Evolutionary conservation across 2,888 invertebrate species (phyloP).

Genomic region (Fragum whitleyi): DNA sequence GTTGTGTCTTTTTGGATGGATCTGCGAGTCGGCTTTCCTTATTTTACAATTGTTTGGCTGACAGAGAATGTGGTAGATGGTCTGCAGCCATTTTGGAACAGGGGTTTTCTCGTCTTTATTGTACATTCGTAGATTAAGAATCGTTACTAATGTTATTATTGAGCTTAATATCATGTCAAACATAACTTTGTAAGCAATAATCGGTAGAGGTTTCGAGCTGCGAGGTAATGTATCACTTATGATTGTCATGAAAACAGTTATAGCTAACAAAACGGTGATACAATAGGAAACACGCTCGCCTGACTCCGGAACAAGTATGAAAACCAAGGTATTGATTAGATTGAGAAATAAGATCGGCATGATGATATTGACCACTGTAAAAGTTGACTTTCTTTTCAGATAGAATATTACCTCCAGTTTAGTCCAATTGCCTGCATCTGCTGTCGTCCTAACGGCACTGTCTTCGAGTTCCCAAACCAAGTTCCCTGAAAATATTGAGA

Average conservation of each 20-base stretch:
- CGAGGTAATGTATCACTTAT: slow-evolving; percentile 56
- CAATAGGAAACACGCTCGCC: slow-evolving; percentile 58
- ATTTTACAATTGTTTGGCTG: not conserved
- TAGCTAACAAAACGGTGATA: slow-evolving; percentile 58
- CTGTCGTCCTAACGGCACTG: not conserved
- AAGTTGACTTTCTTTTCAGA: slow-evolving; percentile 8
- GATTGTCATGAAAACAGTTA: slow-evolving; percentile 60
- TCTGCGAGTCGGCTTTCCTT: not conserved
- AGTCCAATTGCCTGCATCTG: not conserved
- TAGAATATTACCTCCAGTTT: not conserved
- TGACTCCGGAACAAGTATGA: slow-evolving; percentile 55
- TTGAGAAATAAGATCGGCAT: slow-evolving; percentile 59
- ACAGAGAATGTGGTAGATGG: not conserved
- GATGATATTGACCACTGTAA: slow-evolving; percentile 51
- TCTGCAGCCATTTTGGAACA: slow-evolving; percentile 1
- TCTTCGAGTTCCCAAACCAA: not conserved
- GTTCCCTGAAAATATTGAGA: not conserved
- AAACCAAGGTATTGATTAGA: slow-evolving; percentile 55
- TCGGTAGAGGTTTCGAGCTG: slow-evolving; percentile 54
- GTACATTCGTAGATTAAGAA: slow-evolving; percentile 57
- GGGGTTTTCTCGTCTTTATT: slow-evolving; percentile 48
- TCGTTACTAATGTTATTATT: slow-evolving; percentile 56
- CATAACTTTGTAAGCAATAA: slow-evolving; percentile 35
- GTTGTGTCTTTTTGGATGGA: not conserved
- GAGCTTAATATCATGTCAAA: slow-evolving; percentile 64